Evolutionary conservation across 2,797 vertebrate genomes (phyloP).

Genomic region (Manis crassicaudata): DNA sequence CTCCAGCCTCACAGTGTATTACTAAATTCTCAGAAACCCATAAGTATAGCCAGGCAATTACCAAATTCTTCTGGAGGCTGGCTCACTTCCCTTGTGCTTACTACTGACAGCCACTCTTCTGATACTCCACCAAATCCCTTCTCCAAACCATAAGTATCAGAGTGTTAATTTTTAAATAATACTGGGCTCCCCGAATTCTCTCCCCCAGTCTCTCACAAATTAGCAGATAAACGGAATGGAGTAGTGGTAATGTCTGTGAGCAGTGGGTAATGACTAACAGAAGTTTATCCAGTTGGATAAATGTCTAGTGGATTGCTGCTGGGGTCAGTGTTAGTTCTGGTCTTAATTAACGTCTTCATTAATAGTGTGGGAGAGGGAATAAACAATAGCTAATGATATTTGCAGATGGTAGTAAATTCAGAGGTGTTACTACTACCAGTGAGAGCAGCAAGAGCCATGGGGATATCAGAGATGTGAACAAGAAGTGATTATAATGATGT

Average conservation of each 20-base stretch:
- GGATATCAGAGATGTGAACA: slow-evolving; percentile 70
- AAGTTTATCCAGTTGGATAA: slow-evolving; percentile 81
- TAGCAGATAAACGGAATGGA: slow-evolving; percentile 72
- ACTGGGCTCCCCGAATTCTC: slow-evolving; percentile 58
- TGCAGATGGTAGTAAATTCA: slow-evolving; percentile 78
- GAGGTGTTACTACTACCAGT: slow-evolving; percentile 70
- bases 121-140: slow-evolving; percentile 45
- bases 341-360: slow-evolving; percentile 83
- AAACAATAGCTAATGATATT: slow-evolving; percentile 80
- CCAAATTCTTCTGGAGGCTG: slow-evolving; percentile 25
- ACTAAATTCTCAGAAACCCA: slow-evolving; percentile 33
- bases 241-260: slow-evolving; percentile 68
- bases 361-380: slow-evolving; percentile 79
- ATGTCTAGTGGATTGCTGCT: slow-evolving; percentile 77
- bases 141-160: slow-evolving; percentile 44
- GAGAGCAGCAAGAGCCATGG: slow-evolving; percentile 62
- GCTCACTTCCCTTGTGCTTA: background rate
- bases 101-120: slow-evolving; percentile 9
- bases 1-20: background rate
- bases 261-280: slow-evolving; percentile 80
- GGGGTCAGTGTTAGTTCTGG: slow-evolving; percentile 78
- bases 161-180: slow-evolving; percentile 79
- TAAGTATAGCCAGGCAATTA: slow-evolving; percentile 25
- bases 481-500: slow-evolving; percentile 72
- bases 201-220: slow-evolving; percentile 66